Evolutionary conservation across 2,888 invertebrate genomes (phyloP).

Genomic region (Meganola albula): DNA sequence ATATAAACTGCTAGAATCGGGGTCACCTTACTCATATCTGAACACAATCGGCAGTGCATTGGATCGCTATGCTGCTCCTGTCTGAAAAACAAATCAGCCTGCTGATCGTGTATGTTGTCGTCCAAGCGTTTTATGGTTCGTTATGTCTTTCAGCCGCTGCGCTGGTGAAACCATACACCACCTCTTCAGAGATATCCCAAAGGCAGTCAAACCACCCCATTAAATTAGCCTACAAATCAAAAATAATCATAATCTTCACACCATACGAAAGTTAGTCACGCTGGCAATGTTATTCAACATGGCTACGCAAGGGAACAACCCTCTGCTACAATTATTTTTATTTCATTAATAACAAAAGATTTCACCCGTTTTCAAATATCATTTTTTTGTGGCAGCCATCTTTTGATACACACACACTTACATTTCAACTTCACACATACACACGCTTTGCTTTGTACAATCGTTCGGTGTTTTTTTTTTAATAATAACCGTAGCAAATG

Average conservation of each 20-base stretch:
- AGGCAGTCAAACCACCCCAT: too few relatives aligned
- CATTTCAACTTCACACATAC: conserved; percentile 5
- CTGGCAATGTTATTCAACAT: conserved; percentile 66
- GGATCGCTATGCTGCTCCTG: too few relatives aligned
- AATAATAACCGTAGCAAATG: conserved; percentile 52
- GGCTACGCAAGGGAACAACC: conserved; percentile 42
- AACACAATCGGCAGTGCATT: too few relatives aligned
- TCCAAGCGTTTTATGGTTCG: too few relatives aligned
- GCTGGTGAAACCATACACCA: too few relatives aligned
- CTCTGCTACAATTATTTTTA: conserved; percentile 66
- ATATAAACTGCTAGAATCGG: too few relatives aligned
- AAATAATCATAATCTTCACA: conserved; percentile 23
- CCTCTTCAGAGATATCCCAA: too few relatives aligned
- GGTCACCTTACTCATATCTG: too few relatives aligned
- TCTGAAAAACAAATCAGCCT: too few relatives aligned
- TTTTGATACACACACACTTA: conserved; percentile 38
- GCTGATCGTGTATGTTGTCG: too few relatives aligned
- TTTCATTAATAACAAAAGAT: conserved; percentile 74
- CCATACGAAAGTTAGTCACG: conserved; percentile 47
- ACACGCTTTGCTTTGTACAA: conserved; percentile 18
- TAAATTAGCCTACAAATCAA: conserved; percentile 26
- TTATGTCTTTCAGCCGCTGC: too few relatives aligned
- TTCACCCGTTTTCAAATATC: conserved; percentile 75
- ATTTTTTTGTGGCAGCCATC: conserved; percentile 72
- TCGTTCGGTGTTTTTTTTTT: conserved; percentile 37